Evolutionary conservation across 2,797 vertebrate species (phyloP).

Genomic region (Falco columbarius): DNA sequence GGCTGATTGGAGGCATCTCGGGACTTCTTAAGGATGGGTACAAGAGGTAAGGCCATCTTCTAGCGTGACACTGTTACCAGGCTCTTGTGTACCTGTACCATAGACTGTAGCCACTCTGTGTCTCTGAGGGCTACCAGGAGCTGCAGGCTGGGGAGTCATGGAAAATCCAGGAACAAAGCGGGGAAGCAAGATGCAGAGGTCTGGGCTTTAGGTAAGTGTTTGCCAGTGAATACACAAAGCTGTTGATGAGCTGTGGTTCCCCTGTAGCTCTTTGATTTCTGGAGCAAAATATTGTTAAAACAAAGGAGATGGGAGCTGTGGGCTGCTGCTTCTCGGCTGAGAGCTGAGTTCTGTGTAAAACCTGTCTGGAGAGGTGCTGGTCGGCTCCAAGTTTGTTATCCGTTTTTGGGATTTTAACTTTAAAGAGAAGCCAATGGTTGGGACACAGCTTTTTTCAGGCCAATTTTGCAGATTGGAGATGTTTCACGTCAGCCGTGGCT

Average conservation of each 20-base stretch:
- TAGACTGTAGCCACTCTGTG: not conserved
- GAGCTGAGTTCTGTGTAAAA: not conserved
- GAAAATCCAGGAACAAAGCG: not conserved
- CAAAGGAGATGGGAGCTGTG: not conserved
- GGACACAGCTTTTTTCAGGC: not conserved
- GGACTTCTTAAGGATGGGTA: not conserved
- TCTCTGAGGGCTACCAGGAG: not conserved
- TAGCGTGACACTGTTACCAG: accelerated
- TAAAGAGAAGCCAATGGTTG: slow-evolving; percentile 7
- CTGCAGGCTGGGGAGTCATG: not conserved
- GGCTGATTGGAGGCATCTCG: not conserved
- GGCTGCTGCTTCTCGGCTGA: not conserved
- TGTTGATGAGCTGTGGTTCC: not conserved
- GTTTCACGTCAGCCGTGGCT: not conserved
- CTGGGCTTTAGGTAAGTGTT: not conserved
- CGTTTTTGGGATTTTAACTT: not conserved
- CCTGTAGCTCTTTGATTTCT: not conserved
- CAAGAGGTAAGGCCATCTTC: not conserved
- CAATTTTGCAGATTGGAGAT: not conserved
- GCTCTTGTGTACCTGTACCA: not conserved
- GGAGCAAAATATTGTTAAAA: not conserved
- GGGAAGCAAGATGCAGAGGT: not conserved
- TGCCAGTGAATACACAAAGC: not conserved
- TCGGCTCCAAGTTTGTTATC: not conserved
- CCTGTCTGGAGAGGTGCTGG: not conserved